Evolutionary conservation across 1,140 invertebrate genomes (phyloP), one percentile per base, ranked within the genome.

Genomic region (Oryzaephilus surinamensis): DNA sequence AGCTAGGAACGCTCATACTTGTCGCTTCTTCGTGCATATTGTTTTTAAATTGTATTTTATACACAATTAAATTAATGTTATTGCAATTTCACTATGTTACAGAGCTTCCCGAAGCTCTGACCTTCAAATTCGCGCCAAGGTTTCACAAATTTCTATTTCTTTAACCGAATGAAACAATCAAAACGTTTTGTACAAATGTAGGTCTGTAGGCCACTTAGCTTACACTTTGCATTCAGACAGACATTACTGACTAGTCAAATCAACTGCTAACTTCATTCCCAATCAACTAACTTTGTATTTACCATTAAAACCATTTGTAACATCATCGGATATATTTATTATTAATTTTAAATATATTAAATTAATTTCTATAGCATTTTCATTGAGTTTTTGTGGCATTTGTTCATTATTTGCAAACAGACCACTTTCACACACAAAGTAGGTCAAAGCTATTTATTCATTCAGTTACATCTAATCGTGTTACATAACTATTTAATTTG

Each of bases 181-280:
- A 65, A 68, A n/a, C n/a, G n/a, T 66, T 66, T 65, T 66, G 61
- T 61, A 27, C 63, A 72, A 74, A 74, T 75, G 70, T 74, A 75
- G 72, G 72, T 76, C 73, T 74, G 65, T 75, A 74, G 73, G 73
- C 71, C 73, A 75, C 71, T 73, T 70, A 66, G 72, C 71, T 74
- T 72, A 71, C 71, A 73, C 71, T 71, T 72, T 71, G 65, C 69
- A 71, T 67, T 55, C 52, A 57, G 55, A 54, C 58, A 62, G 58
- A 58, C 61, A 61, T 56, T 52, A 62, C 54, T 48, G 51, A 36
- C 44, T 38, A 55, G 47, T 62, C 61, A 64, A 61, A 47, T 47
- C 42, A 56, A 45, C 41, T 34, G 53, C 59, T 45, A 37, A 24
- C 19, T 29, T 43, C 50, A 53, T 53, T 37, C 41, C 23, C 23